A percentile compares a stretch with the other conserved stretches of the same genome.
These are phyloP conservation scores for Trematocara marginatum DNA, from an alignment of 2,113 vertebrate species.

Conservation along the genomic window DNA sequence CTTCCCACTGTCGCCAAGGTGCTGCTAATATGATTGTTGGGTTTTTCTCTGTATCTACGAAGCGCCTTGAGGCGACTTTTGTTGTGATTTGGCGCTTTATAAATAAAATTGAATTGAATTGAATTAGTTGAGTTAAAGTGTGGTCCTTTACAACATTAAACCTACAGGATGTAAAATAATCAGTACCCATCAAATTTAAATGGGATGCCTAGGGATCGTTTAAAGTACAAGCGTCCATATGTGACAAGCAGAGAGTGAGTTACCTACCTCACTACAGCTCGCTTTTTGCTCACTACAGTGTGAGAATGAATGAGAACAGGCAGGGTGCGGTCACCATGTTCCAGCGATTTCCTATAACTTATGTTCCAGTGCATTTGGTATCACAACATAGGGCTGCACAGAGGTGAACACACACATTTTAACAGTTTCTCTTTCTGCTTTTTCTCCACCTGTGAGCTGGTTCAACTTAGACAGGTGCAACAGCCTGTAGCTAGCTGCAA, in stretches of 20 bases:
- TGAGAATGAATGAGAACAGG: not conserved
- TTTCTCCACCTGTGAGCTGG: not conserved
- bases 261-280: not conserved
- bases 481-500: not conserved
- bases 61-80: too few relatives aligned
- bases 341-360: not conserved
- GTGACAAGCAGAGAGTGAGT: not conserved
- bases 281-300: not conserved
- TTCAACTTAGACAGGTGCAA: not conserved
- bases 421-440: not conserved
- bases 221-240: fast-evolving
- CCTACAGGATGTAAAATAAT: not conserved
- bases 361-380: not conserved
- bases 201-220: not conserved
- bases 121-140: not conserved
- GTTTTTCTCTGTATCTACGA: too few relatives aligned
- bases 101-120: too few relatives aligned
- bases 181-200: not conserved
- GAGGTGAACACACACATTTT: not conserved
- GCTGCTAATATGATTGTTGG: too few relatives aligned
- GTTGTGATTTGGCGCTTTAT: too few relatives aligned
- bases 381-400: not conserved
- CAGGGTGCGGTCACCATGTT: not conserved
- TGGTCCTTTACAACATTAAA: not conserved
- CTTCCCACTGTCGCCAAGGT: too few relatives aligned